A percentile compares a stretch with the other conserved stretches of the same genome.
Conservation (phyloP, 2,888 invertebrate genomes). For the Epistrophella euchroma region DNA sequence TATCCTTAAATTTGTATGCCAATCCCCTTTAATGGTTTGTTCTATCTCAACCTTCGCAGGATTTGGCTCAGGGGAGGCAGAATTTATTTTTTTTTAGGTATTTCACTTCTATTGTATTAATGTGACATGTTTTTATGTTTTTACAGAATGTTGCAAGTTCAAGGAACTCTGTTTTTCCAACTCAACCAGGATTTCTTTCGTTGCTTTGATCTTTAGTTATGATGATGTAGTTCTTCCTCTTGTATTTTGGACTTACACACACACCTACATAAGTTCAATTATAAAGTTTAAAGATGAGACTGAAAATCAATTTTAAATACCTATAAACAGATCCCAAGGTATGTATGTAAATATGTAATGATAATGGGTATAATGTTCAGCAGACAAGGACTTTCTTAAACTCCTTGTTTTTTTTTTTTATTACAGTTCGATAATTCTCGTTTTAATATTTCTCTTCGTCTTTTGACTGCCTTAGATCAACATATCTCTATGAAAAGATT, state of each 20-base stretch:
- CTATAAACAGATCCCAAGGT: background rate
- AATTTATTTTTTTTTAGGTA: conserved; percentile 24
- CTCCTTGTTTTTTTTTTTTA: conserved; percentile 5
- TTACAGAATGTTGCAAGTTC: conserved; percentile 55
- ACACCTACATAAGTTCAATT: background rate
- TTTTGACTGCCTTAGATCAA: conserved; percentile 1
- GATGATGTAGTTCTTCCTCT: background rate
- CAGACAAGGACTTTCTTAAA: background rate
- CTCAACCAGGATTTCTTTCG: conserved; percentile 38
- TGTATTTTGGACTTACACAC: background rate
- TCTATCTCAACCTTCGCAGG: conserved; percentile 10
- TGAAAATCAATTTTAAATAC: background rate
- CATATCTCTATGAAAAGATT: background rate
- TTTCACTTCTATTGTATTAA: conserved; percentile 44
- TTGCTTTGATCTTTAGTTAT: conserved; percentile 19
- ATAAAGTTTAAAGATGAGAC: background rate
- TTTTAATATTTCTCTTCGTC: conserved; percentile 35
- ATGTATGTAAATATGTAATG: background rate
- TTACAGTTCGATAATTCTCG: conserved; percentile 45
- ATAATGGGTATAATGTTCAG: background rate
- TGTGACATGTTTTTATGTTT: conserved; percentile 50
- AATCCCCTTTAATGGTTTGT: conserved; percentile 12
- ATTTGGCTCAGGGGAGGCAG: conserved; percentile 30
- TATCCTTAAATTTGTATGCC: conserved; percentile 30
- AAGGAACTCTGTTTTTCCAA: conserved; percentile 19